A percentile compares a stretch with the other conserved stretches of the same genome.
Evolutionary conservation across 2,797 vertebrate species (phyloP).

Genomic region (Pseudomugil tenellus): DNA sequence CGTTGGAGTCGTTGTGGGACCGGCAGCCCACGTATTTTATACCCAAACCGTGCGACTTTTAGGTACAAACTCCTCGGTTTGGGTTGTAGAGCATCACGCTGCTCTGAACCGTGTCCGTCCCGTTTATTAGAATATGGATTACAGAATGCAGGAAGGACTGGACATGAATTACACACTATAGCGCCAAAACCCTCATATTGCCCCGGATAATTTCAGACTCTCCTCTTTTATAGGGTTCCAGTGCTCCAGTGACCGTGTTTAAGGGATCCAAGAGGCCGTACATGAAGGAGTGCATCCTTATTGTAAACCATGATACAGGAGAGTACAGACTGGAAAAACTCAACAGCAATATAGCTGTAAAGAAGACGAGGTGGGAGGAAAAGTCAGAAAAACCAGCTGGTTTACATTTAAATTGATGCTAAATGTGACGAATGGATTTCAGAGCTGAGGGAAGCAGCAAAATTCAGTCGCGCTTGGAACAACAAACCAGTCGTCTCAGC

Average conservation of each 20-base stretch:
- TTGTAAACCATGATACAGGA: slow-evolving; percentile 97
- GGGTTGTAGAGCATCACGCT: too few relatives aligned
- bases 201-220: too few relatives aligned
- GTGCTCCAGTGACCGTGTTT: slow-evolving; percentile 95
- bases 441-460: slow-evolving; percentile 98
- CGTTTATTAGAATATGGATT: too few relatives aligned
- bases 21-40: too few relatives aligned
- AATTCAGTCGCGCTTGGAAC: slow-evolving; percentile 89
- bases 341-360: slow-evolving; percentile 97
- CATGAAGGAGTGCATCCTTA: slow-evolving; percentile 97
- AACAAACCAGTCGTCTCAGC: slow-evolving; percentile 81
- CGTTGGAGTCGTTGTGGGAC: too few relatives aligned
- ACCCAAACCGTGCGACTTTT: too few relatives aligned
- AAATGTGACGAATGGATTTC: slow-evolving; percentile 4
- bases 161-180: too few relatives aligned
- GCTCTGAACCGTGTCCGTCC: too few relatives aligned
- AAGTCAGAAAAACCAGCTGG: too few relatives aligned
- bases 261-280: slow-evolving; percentile 98
- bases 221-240: slow-evolving; percentile 87
- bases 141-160: too few relatives aligned
- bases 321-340: slow-evolving; percentile 98
- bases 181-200: too few relatives aligned
- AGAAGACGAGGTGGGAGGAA: slow-evolving; percentile 91
- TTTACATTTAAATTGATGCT: not conserved
- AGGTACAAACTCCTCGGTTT: too few relatives aligned